These are phyloP conservation scores for Coelinius sp. DNA, from an alignment of 2,888 invertebrate species.

Conservation along the genomic window DNA sequence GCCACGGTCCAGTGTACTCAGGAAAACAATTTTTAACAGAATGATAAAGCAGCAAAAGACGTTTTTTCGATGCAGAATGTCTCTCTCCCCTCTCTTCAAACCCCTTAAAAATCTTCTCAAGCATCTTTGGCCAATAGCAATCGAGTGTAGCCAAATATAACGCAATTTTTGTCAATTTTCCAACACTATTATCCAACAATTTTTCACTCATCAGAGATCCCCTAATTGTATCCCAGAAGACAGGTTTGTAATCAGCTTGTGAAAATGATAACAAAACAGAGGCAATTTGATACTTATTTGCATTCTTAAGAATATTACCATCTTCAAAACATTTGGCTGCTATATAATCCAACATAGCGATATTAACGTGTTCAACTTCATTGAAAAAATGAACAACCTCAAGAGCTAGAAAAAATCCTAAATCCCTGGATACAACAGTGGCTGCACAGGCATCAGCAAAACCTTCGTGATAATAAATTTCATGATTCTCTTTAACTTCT, in stretches of 20 bases:
- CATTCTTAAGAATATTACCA: slow-evolving; percentile 67
- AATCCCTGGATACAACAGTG: slow-evolving; percentile 47
- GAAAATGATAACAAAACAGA: slow-evolving; percentile 73
- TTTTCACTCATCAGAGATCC: slow-evolving; percentile 69
- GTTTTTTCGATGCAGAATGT: slow-evolving; percentile 45
- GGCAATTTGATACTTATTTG: slow-evolving; percentile 70
- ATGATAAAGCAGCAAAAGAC: slow-evolving; percentile 73
- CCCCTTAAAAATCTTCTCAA: slow-evolving; percentile 73
- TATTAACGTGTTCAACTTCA: slow-evolving; percentile 59
- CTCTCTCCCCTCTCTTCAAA: slow-evolving; percentile 37
- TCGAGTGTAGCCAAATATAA: slow-evolving; percentile 75
- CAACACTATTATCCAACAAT: background rate
- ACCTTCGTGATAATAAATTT: slow-evolving; percentile 76
- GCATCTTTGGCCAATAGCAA: slow-evolving; percentile 73
- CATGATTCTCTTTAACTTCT: slow-evolving; percentile 50
- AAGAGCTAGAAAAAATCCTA: slow-evolving; percentile 43
- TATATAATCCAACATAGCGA: slow-evolving; percentile 75
- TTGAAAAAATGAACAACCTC: slow-evolving; percentile 37
- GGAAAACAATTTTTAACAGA: slow-evolving; percentile 72
- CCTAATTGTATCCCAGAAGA: slow-evolving; percentile 73
- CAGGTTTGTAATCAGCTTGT: slow-evolving; percentile 76
- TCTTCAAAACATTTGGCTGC: slow-evolving; percentile 71
- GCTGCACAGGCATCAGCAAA: slow-evolving; percentile 74
- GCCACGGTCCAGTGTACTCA: slow-evolving; percentile 68
- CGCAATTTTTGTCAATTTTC: slow-evolving; percentile 72